A percentile compares a stretch with the other conserved stretches of the same genome.
These are phyloP conservation scores for Protosalanx chinensis DNA, from an alignment of 2,797 vertebrate genomes.

Conservation along the genomic window DNA sequence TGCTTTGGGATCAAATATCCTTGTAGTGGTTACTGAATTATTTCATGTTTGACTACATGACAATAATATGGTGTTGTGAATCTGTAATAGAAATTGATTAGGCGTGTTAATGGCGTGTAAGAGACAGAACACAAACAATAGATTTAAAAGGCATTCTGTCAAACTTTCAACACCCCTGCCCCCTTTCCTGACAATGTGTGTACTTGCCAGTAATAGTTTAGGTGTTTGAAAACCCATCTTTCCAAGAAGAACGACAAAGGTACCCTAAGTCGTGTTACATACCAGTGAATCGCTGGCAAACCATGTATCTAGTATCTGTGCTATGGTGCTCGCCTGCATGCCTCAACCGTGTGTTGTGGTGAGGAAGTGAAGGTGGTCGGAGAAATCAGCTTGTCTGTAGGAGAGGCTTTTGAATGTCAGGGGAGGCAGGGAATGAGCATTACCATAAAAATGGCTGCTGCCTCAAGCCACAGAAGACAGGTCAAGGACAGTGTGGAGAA, in stretches of 20 bases:
- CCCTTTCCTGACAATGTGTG: too few species aligned
- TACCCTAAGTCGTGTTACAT: too few species aligned
- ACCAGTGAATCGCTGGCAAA: too few species aligned
- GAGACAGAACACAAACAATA: background rate
- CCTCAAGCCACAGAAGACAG: conserved; percentile 59
- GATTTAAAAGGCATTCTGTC: too few species aligned
- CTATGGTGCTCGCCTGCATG: background rate
- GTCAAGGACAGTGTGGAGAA: conserved; percentile 59
- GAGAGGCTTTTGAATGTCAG: conserved; percentile 53
- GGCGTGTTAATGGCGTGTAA: background rate
- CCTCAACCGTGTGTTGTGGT: conserved; percentile 28
- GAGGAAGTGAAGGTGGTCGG: conserved; percentile 32
- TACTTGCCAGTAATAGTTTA: too few species aligned
- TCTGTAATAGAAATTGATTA: background rate
- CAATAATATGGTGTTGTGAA: background rate
- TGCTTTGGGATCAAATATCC: conserved; percentile 18
- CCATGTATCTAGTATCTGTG: background rate
- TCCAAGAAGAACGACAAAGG: too few species aligned
- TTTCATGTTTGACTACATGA: conserved; percentile 1
- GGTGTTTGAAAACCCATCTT: too few species aligned
- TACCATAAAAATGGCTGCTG: conserved; percentile 50
- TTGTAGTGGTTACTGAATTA: background rate
- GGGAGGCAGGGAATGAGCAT: conserved; percentile 37
- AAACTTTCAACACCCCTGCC: too few species aligned
- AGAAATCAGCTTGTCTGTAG: conserved; percentile 17